These are phyloP conservation scores for Philhelius pedissequus DNA, from an alignment of 2,888 invertebrate species.

Conservation along the genomic window DNA sequence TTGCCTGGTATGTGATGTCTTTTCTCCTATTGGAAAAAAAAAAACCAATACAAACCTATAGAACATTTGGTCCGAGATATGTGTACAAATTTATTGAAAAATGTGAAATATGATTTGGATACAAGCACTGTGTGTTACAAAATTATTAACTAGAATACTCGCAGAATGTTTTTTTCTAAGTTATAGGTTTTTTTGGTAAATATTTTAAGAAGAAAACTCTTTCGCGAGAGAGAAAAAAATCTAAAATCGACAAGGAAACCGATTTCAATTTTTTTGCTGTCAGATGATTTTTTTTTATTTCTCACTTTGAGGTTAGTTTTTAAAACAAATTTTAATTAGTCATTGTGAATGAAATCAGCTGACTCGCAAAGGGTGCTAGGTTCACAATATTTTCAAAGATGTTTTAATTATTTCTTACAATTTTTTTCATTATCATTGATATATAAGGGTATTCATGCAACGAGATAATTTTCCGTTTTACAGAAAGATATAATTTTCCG, in stretches of 20 bases:
- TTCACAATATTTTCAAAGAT: conserved; percentile 27
- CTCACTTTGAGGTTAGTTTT: conserved; percentile 28
- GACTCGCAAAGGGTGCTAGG: conserved; percentile 11
- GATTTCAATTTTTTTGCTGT: conserved; percentile 59
- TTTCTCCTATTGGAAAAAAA: background rate
- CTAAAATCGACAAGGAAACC: conserved; percentile 63
- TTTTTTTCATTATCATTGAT: too few species aligned
- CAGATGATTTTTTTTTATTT: conserved; percentile 36
- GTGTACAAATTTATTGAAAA: conserved; percentile 32
- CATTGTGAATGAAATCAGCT: conserved; percentile 55
- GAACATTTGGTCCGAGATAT: conserved; percentile 57
- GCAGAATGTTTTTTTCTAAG: background rate
- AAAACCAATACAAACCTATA: conserved; percentile 49
- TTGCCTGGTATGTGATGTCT: background rate
- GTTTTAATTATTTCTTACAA: background rate
- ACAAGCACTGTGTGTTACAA: conserved; percentile 29
- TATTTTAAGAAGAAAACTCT: conserved; percentile 7
- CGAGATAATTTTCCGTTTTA: too few species aligned
- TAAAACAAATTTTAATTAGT: conserved; percentile 27
- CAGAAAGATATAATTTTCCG: too few species aligned
- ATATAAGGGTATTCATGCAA: too few species aligned
- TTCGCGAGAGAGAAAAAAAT: conserved; percentile 39
- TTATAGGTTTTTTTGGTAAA: background rate
- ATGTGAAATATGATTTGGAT: conserved; percentile 21
- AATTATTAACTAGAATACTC: conserved; percentile 28